Conservation (phyloP, 2,797 vertebrate species). For the Anguilla megastoma region DNA sequence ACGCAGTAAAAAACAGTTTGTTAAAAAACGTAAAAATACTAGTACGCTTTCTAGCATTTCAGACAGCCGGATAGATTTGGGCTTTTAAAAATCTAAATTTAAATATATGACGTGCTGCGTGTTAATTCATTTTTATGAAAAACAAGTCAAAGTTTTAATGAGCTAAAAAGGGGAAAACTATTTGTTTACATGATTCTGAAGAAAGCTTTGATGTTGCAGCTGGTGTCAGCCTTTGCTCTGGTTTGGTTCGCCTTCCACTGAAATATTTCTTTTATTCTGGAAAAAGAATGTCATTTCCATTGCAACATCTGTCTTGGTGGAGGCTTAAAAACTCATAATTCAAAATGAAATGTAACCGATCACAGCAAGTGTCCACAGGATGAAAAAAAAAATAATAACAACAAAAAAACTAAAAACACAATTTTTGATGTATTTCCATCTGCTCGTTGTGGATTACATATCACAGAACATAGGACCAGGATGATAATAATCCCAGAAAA, state of each 20-base stretch:
- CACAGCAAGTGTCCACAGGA: constrained; percentile 6
- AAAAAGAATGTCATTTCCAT: background rate
- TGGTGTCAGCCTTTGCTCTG: background rate
- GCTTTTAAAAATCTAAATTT: no score
- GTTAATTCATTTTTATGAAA: background rate
- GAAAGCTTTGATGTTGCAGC: background rate
- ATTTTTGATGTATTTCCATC: background rate
- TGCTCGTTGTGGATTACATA: background rate
- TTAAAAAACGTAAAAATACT: background rate
- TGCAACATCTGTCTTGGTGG: constrained; percentile 13
- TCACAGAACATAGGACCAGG: background rate
- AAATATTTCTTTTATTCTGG: background rate
- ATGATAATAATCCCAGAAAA: background rate
- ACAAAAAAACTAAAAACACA: background rate
- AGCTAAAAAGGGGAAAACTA: background rate
- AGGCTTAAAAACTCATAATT: constrained; percentile 12
- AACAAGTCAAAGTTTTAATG: background rate
- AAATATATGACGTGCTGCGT: background rate
- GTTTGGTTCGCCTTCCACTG: background rate
- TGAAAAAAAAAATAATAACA: background rate
- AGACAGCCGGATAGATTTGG: no score
- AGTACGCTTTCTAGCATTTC: background rate
- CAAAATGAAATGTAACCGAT: background rate
- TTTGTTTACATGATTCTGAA: background rate
- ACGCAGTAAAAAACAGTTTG: background rate